These are phyloP conservation scores for Rhodeus uyekii DNA, from an alignment of 2,797 vertebrate genomes.

Conservation along the genomic window DNA sequence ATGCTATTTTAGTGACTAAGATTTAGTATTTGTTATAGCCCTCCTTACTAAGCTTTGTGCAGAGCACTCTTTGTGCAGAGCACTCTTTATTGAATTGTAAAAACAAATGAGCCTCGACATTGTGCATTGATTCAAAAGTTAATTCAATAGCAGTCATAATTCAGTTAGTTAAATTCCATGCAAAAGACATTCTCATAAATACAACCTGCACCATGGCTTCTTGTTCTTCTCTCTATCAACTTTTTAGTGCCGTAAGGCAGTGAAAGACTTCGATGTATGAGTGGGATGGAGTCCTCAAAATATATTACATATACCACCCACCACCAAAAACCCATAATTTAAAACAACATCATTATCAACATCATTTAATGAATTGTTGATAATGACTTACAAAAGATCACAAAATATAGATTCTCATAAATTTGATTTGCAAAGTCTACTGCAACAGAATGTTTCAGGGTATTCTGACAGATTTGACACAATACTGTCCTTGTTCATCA, in stretches of 20 bases:
- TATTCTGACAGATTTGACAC: neutral
- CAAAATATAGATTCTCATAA: neutral
- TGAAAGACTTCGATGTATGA: neutral
- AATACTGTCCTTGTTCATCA: neutral
- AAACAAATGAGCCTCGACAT: neutral
- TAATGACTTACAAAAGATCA: conserved; percentile 16
- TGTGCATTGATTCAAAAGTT: conserved; percentile 13
- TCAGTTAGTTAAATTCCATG: neutral
- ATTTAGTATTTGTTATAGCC: neutral
- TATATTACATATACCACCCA: conserved; percentile 35
- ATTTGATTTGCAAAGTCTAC: neutral
- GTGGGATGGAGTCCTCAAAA: conserved; percentile 6
- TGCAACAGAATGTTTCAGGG: neutral
- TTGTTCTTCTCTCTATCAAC: conserved; percentile 26
- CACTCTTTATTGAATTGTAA: neutral
- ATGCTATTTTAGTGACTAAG: conserved; percentile 1
- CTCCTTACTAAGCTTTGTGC: neutral
- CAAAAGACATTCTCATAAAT: neutral
- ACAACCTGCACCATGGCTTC: neutral
- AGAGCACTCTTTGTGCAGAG: neutral
- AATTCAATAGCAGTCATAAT: neutral
- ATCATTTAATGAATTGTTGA: conserved; percentile 1
- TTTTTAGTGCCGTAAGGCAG: neutral
- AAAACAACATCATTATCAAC: conserved; percentile 23
- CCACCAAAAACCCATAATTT: conserved; percentile 23